phyloP scores from a whole-genome alignment of 1,140 invertebrate genomes.

The Diorhabda sublineata region DNA sequence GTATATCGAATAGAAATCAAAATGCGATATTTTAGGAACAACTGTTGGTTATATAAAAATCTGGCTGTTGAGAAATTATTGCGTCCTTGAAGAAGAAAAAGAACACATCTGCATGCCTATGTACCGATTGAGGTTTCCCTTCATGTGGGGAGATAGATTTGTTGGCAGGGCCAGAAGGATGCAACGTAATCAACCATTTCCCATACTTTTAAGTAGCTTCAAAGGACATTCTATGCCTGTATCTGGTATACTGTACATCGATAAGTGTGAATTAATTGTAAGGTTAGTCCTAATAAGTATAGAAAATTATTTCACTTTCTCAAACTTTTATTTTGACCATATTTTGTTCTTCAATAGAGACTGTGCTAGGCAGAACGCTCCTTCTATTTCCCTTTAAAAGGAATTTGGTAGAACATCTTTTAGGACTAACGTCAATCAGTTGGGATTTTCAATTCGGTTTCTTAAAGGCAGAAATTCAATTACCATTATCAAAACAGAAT shows the following conservation, averaged over 20 bases:
- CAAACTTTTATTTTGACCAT: too few relatives aligned
- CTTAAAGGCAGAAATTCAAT: too few relatives aligned
- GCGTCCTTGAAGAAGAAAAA: conserved; percentile 24
- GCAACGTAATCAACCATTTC: conserved; percentile 55
- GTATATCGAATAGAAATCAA: too few relatives aligned
- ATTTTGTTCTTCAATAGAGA: too few relatives aligned
- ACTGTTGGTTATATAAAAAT: conserved; percentile 67
- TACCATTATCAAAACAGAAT: too few relatives aligned
- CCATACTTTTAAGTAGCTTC: conserved; percentile 62
- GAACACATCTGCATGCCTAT: conserved; percentile 54
- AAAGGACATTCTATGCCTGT: conserved; percentile 59
- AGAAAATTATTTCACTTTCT: too few relatives aligned
- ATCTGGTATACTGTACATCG: conserved; percentile 57
- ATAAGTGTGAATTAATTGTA: conserved; percentile 55
- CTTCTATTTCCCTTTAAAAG: too few relatives aligned
- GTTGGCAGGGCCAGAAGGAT: conserved; percentile 58
- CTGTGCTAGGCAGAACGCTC: too few relatives aligned
- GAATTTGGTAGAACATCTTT: too few relatives aligned
- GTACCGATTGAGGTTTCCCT: conserved; percentile 64
- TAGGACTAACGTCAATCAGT: too few relatives aligned
- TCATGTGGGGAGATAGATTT: conserved; percentile 59
- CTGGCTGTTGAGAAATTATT: conserved; percentile 64
- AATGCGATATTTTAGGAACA: conserved; percentile 46
- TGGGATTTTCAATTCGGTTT: too few relatives aligned
- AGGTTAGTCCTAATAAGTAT: conserved; percentile 48